Conservation (phyloP, 2,888 invertebrate species). For the Perithous albicinctus region DNA sequence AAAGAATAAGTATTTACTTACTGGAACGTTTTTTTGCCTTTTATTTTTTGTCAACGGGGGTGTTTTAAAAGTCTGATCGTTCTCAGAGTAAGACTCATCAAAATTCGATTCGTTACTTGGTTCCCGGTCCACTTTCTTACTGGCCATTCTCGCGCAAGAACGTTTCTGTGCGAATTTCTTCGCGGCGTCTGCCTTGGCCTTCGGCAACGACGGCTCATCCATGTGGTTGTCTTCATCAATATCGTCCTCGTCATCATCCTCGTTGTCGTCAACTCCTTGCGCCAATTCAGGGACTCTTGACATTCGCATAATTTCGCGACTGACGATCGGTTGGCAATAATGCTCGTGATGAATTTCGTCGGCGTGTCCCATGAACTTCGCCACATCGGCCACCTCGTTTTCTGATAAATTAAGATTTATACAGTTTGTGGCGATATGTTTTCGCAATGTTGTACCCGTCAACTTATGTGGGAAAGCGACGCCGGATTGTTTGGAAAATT, state of each 20-base stretch:
- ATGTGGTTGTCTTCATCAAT: not conserved
- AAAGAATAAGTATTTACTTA: not conserved
- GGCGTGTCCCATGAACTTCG: constrained; percentile 64
- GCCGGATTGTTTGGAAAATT: constrained; percentile 47
- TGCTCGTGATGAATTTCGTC: constrained; percentile 50
- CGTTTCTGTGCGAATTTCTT: not conserved
- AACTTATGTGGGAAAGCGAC: constrained; percentile 61
- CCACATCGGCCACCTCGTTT: constrained; percentile 56
- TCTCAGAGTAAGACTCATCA: not conserved
- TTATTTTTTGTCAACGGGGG: not conserved
- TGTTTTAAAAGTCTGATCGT: not conserved
- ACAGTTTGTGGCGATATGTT: constrained; percentile 65
- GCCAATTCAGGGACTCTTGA: constrained; percentile 70
- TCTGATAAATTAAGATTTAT: constrained; percentile 62
- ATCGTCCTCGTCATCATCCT: not conserved
- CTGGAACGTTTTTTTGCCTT: not conserved
- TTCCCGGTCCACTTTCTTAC: not conserved
- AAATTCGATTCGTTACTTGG: not conserved
- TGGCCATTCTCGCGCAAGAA: not conserved
- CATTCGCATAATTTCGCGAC: constrained; percentile 69
- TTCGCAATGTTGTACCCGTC: constrained; percentile 65
- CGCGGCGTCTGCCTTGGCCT: not conserved
- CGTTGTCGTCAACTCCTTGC: constrained; percentile 35
- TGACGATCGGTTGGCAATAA: constrained; percentile 66
- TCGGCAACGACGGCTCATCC: too few relatives aligned